Base-by-base conservation (phyloP, 30 jellyfish, hydroid and myxozoan species). In the Aurelia aurita region DNA sequence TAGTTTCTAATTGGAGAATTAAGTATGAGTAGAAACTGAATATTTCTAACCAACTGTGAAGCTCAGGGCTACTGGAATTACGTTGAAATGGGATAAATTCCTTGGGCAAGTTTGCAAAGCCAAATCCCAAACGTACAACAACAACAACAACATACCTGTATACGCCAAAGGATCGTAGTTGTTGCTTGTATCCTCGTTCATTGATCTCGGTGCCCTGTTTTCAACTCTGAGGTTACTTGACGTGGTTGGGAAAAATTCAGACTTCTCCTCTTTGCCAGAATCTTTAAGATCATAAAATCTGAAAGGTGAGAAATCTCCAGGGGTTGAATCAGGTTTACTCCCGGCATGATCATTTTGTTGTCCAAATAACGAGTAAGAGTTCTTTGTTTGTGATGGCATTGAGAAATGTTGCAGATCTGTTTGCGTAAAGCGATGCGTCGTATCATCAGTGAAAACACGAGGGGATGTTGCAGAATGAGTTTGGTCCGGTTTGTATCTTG, bases 401-500 rank as follows among this genome's bases (percentile, higher is more conserved):
- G 51, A 20, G 20, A 57, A 63, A 26, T 77, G 19, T 6, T 62
- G 62, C 25, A 57, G 25, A 10, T 84, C 93, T 31, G 87, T 84
- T 32, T 71, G 91, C 27, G 91, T 81, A 58, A 49, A 68, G 11
- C 91, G 27, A 45, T 54, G 54, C 34, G 21, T 26, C 1, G 85
- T 81, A 18, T 81, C 91, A 54, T 81, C 91, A 55, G 43, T 25
- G 43, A 54, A 67, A 28, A 25, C 72, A 47, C 29, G 91, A 31
- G 91, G 91, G 14, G 85, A 67, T 11, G 91, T 66, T 3, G 91
- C 85, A 2, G 91, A 58, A 44, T 81, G 77, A 4, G 78, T 57
- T 25, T 66, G 57, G n/a, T 59, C 85, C 8, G 91, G 78, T 20
- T 69, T 81, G 45, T 47, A 43, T 53, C 29, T 39, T 39, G 51